These are phyloP conservation scores for Drosophila picticornis DNA, from an alignment of 2,888 invertebrate species.

Conservation along the genomic window DNA sequence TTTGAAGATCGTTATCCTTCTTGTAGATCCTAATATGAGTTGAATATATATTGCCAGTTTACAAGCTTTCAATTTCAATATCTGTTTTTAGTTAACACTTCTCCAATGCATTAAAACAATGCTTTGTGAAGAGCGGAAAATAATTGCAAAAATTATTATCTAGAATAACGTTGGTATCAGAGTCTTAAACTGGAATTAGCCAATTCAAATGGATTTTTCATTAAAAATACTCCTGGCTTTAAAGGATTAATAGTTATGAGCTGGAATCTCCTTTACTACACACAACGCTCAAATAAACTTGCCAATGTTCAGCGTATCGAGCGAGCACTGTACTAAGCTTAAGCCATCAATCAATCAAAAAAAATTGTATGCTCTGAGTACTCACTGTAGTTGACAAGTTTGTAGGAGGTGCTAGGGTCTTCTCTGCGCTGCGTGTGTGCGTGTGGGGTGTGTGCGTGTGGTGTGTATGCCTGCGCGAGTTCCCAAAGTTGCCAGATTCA, in stretches of 20 bases:
- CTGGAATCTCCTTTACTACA: background rate
- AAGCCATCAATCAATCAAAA: background rate
- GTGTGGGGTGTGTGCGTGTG: background rate
- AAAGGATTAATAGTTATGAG: background rate
- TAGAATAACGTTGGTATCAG: background rate
- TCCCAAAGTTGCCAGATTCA: conserved; percentile 36
- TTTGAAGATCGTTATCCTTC: background rate
- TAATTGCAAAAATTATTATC: background rate
- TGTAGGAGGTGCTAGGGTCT: background rate
- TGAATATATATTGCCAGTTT: background rate
- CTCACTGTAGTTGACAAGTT: conserved; percentile 29
- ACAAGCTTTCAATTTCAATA: background rate
- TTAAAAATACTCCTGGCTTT: background rate
- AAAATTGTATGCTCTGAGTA: background rate
- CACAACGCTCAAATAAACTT: background rate
- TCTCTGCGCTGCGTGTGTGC: background rate
- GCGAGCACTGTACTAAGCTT: background rate
- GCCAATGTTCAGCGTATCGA: background rate
- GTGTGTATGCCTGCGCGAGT: background rate
- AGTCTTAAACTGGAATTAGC: background rate
- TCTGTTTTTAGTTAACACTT: background rate
- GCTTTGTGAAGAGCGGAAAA: background rate
- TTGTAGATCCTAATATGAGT: background rate
- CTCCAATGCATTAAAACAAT: background rate
- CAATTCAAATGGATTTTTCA: background rate